Evolutionary conservation across 2,888 invertebrate species (phyloP).

Genomic region (Frankliniella fusca): DNA sequence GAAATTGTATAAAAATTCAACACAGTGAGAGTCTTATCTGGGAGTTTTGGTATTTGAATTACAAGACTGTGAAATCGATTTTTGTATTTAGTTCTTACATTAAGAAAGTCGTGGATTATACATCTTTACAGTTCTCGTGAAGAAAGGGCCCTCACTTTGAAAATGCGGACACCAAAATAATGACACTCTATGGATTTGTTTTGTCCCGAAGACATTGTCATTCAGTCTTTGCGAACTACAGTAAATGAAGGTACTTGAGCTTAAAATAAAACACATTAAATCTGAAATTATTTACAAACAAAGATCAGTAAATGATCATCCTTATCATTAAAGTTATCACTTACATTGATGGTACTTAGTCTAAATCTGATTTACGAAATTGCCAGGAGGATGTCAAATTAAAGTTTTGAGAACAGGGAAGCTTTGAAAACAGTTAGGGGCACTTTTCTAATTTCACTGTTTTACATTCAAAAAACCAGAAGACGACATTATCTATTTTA

Average conservation of each 20-base stretch:
- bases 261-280: neutral
- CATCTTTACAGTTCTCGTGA: neutral
- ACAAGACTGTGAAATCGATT: neutral
- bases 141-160: neutral
- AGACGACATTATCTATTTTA: too few species aligned
- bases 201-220: neutral
- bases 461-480: too few species aligned
- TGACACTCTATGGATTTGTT: neutral
- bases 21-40: too few species aligned
- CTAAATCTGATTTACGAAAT: too few species aligned
- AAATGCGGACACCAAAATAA: neutral
- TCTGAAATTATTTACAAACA: neutral
- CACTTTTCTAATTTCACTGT: too few species aligned
- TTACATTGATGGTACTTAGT: too few species aligned
- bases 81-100: neutral
- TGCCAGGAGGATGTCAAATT: too few species aligned
- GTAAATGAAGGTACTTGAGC: constrained; percentile 14
- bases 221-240: constrained; percentile 25
- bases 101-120: neutral
- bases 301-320: neutral
- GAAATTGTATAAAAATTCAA: too few species aligned
- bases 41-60: neutral
- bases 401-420: too few species aligned
- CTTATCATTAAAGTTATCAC: too few species aligned
- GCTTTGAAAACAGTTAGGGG: too few species aligned